Conservation (phyloP, 2,888 invertebrate species). For the Uloborus plumipes region DNA sequence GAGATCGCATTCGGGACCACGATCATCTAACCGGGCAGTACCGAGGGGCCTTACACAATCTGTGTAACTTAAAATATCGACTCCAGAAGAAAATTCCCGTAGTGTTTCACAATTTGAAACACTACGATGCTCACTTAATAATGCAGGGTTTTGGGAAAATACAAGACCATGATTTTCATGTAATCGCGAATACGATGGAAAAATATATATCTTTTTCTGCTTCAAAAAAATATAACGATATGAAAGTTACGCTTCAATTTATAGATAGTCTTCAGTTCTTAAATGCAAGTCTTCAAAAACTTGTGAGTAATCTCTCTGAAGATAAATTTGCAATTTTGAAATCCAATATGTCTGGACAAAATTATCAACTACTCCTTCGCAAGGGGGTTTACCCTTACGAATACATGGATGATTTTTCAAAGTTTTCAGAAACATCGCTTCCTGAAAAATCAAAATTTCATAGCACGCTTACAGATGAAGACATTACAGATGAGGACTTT, state of each 20-base stretch:
- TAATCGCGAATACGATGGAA: not conserved
- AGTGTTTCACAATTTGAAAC: too few species aligned
- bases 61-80: conserved; percentile 9
- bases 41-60: not conserved
- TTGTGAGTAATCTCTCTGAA: not conserved
- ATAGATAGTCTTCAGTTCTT: not conserved
- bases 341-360: not conserved
- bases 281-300: not conserved
- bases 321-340: not conserved
- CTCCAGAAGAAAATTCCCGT: too few species aligned
- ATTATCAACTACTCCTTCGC: not conserved
- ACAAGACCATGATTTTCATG: not conserved
- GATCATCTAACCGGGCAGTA: not conserved
- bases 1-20: not conserved
- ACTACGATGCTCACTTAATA: too few species aligned
- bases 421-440: too few species aligned
- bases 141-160: conserved; percentile 17
- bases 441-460: too few species aligned
- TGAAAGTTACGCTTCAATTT: not conserved
- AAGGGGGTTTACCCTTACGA: not conserved
- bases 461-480: too few species aligned
- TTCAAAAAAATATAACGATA: not conserved
- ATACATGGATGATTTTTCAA: not conserved
- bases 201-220: conserved; percentile 14
- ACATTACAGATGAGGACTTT: too few species aligned